Evolutionary conservation across 2,113 vertebrate species (phyloP).

Genomic region (Charadrius vociferus): DNA sequence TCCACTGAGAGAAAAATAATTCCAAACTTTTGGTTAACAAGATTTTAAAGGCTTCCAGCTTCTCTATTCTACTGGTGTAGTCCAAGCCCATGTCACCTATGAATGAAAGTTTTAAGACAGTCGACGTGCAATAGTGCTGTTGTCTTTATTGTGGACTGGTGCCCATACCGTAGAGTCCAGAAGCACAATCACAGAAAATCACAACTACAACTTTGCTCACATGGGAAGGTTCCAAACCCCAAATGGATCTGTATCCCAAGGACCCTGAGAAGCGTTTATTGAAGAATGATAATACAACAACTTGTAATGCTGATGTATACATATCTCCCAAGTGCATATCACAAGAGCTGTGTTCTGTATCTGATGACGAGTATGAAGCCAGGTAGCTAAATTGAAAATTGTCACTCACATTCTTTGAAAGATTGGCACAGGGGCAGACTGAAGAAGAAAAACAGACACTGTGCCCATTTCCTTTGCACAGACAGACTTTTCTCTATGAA

Average conservation of each 20-base stretch:
- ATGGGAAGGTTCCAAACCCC: neutral
- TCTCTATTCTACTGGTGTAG: neutral
- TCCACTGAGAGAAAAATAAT: neutral
- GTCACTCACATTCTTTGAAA: neutral
- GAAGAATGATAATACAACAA: neutral
- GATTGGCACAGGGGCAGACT: neutral
- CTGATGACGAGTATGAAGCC: neutral
- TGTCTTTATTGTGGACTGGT: neutral
- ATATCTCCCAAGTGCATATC: neutral
- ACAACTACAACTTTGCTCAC: neutral
- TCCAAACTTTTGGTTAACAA: neutral
- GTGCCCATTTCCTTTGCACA: neutral
- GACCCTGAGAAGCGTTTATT: neutral
- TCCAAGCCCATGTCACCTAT: neutral
- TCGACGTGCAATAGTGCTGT: neutral
- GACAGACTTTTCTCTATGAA: neutral
- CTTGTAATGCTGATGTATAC: neutral
- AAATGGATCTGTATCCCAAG: neutral
- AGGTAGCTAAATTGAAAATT: neutral
- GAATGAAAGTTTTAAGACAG: neutral
- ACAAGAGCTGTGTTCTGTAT: neutral
- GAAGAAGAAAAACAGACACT: neutral
- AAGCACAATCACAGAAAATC: neutral
- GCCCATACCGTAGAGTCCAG: neutral
- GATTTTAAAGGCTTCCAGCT: neutral